Conservation (phyloP, 2,888 invertebrate species). For the Quadriops clusia region DNA sequence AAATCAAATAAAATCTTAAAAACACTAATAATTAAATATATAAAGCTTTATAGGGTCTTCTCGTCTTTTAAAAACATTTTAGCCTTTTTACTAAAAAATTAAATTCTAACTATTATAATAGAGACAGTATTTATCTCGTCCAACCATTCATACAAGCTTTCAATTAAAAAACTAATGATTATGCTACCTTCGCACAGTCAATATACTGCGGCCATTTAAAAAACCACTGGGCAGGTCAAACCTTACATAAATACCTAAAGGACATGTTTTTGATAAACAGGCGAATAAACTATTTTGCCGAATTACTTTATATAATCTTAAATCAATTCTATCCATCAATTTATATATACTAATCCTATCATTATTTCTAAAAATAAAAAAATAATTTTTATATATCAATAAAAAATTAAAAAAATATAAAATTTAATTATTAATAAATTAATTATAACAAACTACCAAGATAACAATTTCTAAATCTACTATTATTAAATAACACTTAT, state of each 20-base stretch:
- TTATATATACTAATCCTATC: slow-evolving; percentile 46
- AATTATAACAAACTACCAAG: slow-evolving; percentile 36
- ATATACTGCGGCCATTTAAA: slow-evolving; percentile 67
- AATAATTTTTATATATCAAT: slow-evolving; percentile 37
- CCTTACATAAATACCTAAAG: slow-evolving; percentile 51
- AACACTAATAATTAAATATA: slow-evolving; percentile 32
- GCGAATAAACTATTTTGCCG: slow-evolving; percentile 39
- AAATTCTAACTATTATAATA: slow-evolving; percentile 42
- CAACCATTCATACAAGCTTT: slow-evolving; percentile 66
- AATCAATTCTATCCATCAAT: slow-evolving; percentile 24
- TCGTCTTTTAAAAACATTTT: slow-evolving; percentile 56
- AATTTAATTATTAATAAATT: slow-evolving; percentile 38
- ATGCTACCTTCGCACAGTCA: slow-evolving; percentile 74
- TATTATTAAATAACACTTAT: slow-evolving; percentile 34
- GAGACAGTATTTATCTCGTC: slow-evolving; percentile 53
- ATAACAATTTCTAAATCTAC: slow-evolving; percentile 47
- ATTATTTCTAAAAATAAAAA: slow-evolving; percentile 38
- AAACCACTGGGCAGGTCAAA: slow-evolving; percentile 61
- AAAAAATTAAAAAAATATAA: slow-evolving; percentile 35
- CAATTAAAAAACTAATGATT: slow-evolving; percentile 72
- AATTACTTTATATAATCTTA: no score
- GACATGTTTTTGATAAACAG: slow-evolving; percentile 72
- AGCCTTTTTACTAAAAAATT: slow-evolving; percentile 53
- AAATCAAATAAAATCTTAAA: slow-evolving; percentile 27
- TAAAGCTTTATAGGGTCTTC: slow-evolving; percentile 70